These are phyloP conservation scores for Plecotus auritus DNA, from an alignment of 2,113 vertebrate species.

Conservation along the genomic window DNA sequence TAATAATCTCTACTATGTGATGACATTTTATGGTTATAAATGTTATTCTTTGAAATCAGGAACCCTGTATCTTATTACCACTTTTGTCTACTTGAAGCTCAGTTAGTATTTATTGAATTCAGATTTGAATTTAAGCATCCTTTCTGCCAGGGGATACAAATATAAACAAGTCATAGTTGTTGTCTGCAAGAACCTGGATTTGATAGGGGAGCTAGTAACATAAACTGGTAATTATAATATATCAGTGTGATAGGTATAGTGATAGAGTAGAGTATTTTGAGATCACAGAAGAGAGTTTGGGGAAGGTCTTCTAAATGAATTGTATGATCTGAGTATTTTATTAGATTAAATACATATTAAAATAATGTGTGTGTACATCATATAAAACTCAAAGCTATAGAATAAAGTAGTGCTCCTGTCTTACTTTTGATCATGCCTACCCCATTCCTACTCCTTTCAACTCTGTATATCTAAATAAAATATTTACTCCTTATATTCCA, in stretches of 20 bases:
- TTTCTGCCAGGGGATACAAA: constrained; percentile 12
- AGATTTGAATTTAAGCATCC: constrained; percentile 30
- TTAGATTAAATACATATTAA: not conserved
- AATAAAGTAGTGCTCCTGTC: not conserved
- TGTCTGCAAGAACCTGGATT: not conserved
- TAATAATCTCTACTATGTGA: not conserved
- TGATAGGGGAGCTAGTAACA: not conserved
- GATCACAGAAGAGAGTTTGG: not conserved
- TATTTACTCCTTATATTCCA: not conserved
- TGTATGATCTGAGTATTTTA: not conserved
- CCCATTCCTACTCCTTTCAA: not conserved
- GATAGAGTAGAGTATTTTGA: not conserved
- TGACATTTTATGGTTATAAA: not conserved
- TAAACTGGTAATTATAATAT: not conserved
- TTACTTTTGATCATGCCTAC: not conserved
- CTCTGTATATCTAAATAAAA: not conserved
- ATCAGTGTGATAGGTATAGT: not conserved
- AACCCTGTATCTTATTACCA: not conserved
- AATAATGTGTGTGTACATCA: not conserved
- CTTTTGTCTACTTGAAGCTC: constrained; percentile 4
- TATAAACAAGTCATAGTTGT: constrained; percentile 31
- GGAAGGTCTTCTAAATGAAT: not conserved
- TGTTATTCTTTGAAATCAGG: constrained; percentile 39
- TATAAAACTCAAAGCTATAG: not conserved
- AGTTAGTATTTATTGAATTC: constrained; percentile 38